Evolutionary conservation across 2,888 invertebrate genomes (phyloP).

Genomic region (Pocota personata): DNA sequence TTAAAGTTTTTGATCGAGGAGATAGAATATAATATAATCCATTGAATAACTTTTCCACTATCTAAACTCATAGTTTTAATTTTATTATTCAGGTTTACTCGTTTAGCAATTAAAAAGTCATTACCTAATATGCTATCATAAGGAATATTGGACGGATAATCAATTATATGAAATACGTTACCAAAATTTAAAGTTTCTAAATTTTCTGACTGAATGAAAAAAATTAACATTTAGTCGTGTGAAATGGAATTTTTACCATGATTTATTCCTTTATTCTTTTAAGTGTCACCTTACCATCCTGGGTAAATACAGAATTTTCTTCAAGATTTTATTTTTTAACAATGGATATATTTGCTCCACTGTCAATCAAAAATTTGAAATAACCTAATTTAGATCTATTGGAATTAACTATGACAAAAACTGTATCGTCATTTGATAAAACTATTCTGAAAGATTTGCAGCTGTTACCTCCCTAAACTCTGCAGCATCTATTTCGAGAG

Average conservation of each 20-base stretch:
- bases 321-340: not conserved
- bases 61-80: not conserved
- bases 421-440: not conserved
- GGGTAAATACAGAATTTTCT: not conserved
- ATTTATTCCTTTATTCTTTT: not conserved
- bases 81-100: not conserved
- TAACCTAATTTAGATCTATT: not conserved
- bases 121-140: no score
- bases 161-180: no score
- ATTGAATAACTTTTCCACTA: not conserved
- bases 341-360: not conserved
- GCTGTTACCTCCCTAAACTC: no score
- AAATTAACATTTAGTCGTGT: no score
- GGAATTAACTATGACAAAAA: not conserved
- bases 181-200: not conserved
- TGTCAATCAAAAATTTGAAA: not conserved
- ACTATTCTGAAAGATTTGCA: not conserved
- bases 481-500: no score
- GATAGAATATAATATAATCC: not conserved
- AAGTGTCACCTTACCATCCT: not conserved
- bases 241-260: no score
- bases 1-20: not conserved
- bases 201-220: no score
- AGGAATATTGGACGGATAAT: not conserved
- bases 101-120: not conserved